Conservation (phyloP, 2,113 vertebrate species). For the Caranx melampygus region DNA sequence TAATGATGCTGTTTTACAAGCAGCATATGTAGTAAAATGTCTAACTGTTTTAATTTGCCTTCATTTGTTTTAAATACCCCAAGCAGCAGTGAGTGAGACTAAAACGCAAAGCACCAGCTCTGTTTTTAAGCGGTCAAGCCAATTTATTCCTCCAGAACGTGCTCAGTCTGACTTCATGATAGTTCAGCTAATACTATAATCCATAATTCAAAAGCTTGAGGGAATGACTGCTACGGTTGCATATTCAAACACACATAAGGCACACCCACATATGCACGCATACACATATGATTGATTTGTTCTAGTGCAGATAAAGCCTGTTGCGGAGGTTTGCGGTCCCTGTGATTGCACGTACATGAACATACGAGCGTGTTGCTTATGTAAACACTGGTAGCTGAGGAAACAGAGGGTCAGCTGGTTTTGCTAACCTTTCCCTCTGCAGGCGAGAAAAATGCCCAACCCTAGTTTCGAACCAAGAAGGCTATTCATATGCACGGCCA, state of each 20-base stretch:
- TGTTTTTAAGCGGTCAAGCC: conserved; percentile 13
- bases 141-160: conserved; percentile 42
- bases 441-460: conserved; percentile 24
- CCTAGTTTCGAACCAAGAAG: conserved; percentile 27
- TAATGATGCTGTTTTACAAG: conserved; percentile 6
- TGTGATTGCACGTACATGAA: conserved; percentile 69
- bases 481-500: conserved; percentile 71
- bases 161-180: conserved; percentile 39
- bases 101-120: neutral
- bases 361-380: conserved; percentile 63
- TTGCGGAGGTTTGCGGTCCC: conserved; percentile 48
- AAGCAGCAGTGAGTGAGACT: neutral
- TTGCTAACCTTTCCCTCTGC: conserved; percentile 60
- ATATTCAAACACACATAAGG: conserved; percentile 47
- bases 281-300: conserved; percentile 54
- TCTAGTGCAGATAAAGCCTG: conserved; percentile 51
- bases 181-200: conserved; percentile 59
- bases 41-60: conserved; percentile 16
- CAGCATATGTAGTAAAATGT: neutral
- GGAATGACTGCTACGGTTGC: conserved; percentile 46
- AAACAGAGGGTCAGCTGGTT: conserved; percentile 67
- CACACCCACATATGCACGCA: conserved; percentile 16
- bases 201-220: conserved; percentile 65
- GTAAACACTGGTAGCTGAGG: conserved; percentile 64
- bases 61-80: conserved; percentile 23